Conservation (phyloP, 2,888 invertebrate genomes). For the Dicyrtomina minuta region DNA sequence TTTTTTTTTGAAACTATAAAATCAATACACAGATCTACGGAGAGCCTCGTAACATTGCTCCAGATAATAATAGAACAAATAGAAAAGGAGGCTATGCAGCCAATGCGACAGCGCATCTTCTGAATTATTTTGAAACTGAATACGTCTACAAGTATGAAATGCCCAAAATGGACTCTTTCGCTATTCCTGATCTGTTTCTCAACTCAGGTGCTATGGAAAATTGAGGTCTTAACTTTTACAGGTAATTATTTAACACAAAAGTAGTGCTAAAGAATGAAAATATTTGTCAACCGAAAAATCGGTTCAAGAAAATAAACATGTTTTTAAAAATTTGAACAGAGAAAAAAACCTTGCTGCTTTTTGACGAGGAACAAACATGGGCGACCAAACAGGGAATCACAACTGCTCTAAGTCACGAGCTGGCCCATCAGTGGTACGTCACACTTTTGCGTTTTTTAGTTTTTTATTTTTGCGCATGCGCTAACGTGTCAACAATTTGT, state of each 20-base stretch:
- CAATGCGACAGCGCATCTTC: conserved; percentile 31
- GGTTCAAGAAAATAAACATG: too few species aligned
- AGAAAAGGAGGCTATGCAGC: too few species aligned
- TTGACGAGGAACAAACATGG: neutral
- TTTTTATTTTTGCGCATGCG: too few species aligned
- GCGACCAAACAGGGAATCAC: neutral
- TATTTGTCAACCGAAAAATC: too few species aligned
- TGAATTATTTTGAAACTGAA: conserved; percentile 24
- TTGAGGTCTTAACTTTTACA: conserved; percentile 46
- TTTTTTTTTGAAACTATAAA: too few species aligned
- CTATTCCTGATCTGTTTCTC: conserved; percentile 36
- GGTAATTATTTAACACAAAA: too few species aligned
- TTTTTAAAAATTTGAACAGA: too few species aligned
- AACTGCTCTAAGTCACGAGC: conserved; percentile 1
- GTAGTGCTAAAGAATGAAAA: too few species aligned
- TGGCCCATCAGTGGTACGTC: conserved; percentile 32
- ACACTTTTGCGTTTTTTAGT: too few species aligned
- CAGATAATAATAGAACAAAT: too few species aligned
- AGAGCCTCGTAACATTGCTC: conserved; percentile 19
- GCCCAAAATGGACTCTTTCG: conserved; percentile 48
- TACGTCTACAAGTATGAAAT: neutral
- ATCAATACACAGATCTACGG: conserved; percentile 35
- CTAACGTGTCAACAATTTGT: too few species aligned
- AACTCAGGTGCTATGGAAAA: conserved; percentile 40
- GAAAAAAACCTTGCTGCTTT: conserved; percentile 9